Conservation (phyloP, 2,888 invertebrate genomes). For the Drosophila sordidula region DNA sequence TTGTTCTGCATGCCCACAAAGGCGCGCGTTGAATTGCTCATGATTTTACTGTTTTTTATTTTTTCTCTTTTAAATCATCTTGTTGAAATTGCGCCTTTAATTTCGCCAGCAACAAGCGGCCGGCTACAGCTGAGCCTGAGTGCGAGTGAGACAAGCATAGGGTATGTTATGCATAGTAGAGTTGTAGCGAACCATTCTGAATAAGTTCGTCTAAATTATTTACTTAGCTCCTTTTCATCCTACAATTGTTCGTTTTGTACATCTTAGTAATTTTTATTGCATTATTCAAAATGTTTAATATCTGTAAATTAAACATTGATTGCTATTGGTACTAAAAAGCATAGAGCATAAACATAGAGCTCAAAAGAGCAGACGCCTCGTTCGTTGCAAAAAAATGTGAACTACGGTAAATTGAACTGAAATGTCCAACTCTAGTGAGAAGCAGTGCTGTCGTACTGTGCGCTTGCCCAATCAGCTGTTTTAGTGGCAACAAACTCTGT, state of each 20-base stretch:
- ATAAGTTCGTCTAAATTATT: too few relatives aligned
- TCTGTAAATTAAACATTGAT: neutral
- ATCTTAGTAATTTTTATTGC: too few relatives aligned
- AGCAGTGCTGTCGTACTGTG: slow-evolving; percentile 8
- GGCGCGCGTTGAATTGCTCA: slow-evolving; percentile 63
- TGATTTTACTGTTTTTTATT: neutral
- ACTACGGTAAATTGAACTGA: neutral
- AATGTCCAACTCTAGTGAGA: neutral
- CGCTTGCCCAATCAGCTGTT: slow-evolving; percentile 29
- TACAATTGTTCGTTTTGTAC: too few relatives aligned
- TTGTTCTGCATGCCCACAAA: slow-evolving; percentile 81
- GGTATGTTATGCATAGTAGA: neutral
- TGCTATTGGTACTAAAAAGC: too few relatives aligned
- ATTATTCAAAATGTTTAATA: too few relatives aligned
- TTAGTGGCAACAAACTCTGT: neutral
- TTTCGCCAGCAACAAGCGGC: slow-evolving; percentile 28
- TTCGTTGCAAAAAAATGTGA: neutral
- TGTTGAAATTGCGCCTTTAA: slow-evolving; percentile 31
- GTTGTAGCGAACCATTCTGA: neutral
- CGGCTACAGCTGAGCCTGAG: slow-evolving; percentile 24
- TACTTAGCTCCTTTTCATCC: too few relatives aligned
- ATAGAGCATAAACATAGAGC: too few relatives aligned
- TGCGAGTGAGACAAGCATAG: slow-evolving; percentile 19
- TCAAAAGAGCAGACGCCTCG: neutral
- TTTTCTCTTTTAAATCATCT: slow-evolving; percentile 15